phyloP scores from a whole-genome alignment of 1,140 invertebrate species.

The Hestina assimilis region DNA sequence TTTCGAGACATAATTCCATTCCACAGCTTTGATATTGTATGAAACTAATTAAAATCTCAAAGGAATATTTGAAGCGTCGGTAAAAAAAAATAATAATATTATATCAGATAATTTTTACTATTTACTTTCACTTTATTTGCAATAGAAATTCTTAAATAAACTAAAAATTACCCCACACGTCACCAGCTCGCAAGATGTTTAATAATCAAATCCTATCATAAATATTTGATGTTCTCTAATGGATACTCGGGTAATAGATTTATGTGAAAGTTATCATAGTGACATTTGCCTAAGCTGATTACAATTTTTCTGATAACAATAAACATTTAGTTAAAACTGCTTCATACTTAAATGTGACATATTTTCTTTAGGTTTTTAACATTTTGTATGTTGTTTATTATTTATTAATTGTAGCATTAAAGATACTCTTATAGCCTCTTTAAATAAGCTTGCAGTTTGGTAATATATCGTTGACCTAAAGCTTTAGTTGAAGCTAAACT shows the following conservation, averaged over 20 bases:
- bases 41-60: too few species aligned
- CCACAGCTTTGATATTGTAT: too few species aligned
- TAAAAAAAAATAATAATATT: too few species aligned
- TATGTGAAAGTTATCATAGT: not conserved
- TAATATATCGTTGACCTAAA: too few species aligned
- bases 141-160: conserved; percentile 2
- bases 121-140: conserved; percentile 9
- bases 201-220: not conserved
- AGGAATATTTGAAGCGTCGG: too few species aligned
- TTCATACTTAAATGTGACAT: not conserved
- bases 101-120: not conserved
- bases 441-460: too few species aligned
- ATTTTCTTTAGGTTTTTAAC: not conserved
- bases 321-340: too few species aligned
- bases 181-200: not conserved
- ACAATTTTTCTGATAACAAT: not conserved
- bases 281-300: not conserved
- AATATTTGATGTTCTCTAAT: conserved; percentile 2
- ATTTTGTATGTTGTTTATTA: too few species aligned
- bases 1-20: too few species aligned
- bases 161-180: not conserved
- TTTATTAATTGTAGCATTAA: too few species aligned
- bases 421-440: too few species aligned
- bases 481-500: too few species aligned
- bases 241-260: not conserved